Evolutionary conservation across 2,797 vertebrate species (phyloP).

Genomic region (Clarias fuscus): DNA sequence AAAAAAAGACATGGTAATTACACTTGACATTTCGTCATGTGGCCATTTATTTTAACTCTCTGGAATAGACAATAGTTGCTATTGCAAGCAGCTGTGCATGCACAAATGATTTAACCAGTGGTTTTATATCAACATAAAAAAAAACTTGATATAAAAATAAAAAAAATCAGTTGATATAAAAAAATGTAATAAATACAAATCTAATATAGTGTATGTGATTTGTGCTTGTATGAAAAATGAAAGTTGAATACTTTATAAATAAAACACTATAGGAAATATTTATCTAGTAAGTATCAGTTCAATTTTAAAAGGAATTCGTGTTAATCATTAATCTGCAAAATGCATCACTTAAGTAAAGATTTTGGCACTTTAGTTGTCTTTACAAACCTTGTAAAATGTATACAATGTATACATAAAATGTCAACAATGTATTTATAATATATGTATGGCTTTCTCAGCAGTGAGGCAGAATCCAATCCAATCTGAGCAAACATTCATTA

Average conservation of each 20-base stretch:
- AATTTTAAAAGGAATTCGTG: not conserved
- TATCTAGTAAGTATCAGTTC: not conserved
- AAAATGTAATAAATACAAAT: not conserved
- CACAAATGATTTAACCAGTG: not conserved
- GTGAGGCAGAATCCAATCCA: not conserved
- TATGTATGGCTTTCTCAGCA: not conserved
- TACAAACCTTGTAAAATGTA: no score
- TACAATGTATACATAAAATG: no score
- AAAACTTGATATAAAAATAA: no score
- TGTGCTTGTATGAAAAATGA: not conserved
- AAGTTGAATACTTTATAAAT: not conserved
- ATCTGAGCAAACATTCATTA: not conserved
- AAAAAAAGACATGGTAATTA: slow-evolving; percentile 9
- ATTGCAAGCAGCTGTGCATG: not conserved
- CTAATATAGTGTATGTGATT: not conserved
- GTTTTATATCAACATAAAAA: not conserved
- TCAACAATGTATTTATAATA: no score
- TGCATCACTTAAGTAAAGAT: not conserved
- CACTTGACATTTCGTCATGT: slow-evolving; percentile 29
- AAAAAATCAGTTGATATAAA: not conserved
- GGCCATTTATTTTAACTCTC: not conserved
- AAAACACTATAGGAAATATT: no score
- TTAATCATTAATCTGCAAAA: not conserved
- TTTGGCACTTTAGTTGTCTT: not conserved
- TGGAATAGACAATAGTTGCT: not conserved